Base-by-base conservation (phyloP, 2,113 vertebrate genomes). In the Verasper variegatus region DNA sequence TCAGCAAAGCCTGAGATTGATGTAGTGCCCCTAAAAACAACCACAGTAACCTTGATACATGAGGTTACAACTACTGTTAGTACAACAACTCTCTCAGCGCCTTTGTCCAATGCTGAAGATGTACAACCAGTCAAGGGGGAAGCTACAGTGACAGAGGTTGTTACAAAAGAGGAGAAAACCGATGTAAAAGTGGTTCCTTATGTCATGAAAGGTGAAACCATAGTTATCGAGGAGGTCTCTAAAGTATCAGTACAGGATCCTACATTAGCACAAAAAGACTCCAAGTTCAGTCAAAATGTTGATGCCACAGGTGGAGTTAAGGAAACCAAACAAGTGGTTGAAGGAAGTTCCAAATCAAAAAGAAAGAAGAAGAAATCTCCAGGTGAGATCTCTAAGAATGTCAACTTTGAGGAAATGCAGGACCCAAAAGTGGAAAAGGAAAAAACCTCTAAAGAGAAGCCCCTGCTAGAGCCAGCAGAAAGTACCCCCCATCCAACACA, bases 341-440 rank as follows among this genome's bases (percentile, higher is more conserved):
- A 89, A 14, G 82, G 71, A 62, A 86, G 55, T 45, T 80, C 89
- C 37, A 93, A 91, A 85, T 88, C 91, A 18, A 92, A 91, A 63
- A 84, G 80, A 68, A 92, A 92, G 85, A 93, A 93, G 86, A 92
- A 91, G 81, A 93, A 90, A 83, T 89, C 86, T 58, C 62, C 66
- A 64, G 66, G 24, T 60, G 92, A 90, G 27, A 88, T 5, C 20
- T 26, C 60, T 0, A 87, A 88, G 67, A 79, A 2, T 40, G 9
- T 31, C 0, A 74, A 35, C 24, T 5, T 40, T 5, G 81, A 89
- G 26, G 79, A 68, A 42, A 7, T 37, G 26, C 10, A 55, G 55
- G 67, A 76, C 3, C 56, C 71, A 59, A 68, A 77, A n/a, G 13
- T 57, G 14, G 64, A 67, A 14, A 71, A 20, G 11, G 73, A 77